Percentiles rank a stretch among this genome's conserved stretches.
Conservation (phyloP, 1,140 invertebrate genomes). For the Trachymyrmex septentrionalis region DNA sequence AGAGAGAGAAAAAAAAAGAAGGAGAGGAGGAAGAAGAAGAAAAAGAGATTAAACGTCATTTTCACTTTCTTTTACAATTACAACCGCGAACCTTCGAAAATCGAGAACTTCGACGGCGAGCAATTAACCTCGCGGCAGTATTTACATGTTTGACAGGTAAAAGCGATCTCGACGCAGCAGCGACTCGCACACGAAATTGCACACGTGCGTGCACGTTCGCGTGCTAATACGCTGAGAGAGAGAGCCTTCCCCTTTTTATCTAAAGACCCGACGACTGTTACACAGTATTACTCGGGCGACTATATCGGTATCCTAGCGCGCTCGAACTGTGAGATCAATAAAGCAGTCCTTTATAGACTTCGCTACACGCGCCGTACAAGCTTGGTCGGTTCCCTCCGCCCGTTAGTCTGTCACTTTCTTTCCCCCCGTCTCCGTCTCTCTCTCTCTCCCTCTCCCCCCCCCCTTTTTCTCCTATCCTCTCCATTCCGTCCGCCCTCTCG, state of each 20-base stretch:
- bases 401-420: slow-evolving; percentile 73
- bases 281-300: slow-evolving; percentile 62
- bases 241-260: slow-evolving; percentile 47
- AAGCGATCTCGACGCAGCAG: neutral
- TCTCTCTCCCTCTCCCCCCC: neutral
- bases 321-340: slow-evolving; percentile 86
- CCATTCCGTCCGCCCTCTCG: slow-evolving; percentile 46
- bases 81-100: too few relatives aligned
- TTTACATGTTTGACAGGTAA: slow-evolving; percentile 4
- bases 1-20: neutral
- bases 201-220: slow-evolving; percentile 5
- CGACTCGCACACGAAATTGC: slow-evolving; percentile 1
- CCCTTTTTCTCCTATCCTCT: slow-evolving; percentile 1
- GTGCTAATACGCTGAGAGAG: slow-evolving; percentile 28
- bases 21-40: neutral
- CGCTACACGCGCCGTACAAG: slow-evolving; percentile 83
- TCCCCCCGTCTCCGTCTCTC: slow-evolving; percentile 62
- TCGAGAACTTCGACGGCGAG: slow-evolving; percentile 12
- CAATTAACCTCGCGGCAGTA: slow-evolving; percentile 2
- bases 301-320: slow-evolving; percentile 85
- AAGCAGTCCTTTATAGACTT: slow-evolving; percentile 86
- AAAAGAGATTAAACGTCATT: slow-evolving; percentile 1
- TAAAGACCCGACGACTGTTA: slow-evolving; percentile 53
- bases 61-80: neutral
- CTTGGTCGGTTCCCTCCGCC: slow-evolving; percentile 81